A percentile compares a stretch with the other conserved stretches of the same genome.
Conservation (phyloP, 2,113 vertebrate genomes). For the Oenanthe melanoleuca region DNA sequence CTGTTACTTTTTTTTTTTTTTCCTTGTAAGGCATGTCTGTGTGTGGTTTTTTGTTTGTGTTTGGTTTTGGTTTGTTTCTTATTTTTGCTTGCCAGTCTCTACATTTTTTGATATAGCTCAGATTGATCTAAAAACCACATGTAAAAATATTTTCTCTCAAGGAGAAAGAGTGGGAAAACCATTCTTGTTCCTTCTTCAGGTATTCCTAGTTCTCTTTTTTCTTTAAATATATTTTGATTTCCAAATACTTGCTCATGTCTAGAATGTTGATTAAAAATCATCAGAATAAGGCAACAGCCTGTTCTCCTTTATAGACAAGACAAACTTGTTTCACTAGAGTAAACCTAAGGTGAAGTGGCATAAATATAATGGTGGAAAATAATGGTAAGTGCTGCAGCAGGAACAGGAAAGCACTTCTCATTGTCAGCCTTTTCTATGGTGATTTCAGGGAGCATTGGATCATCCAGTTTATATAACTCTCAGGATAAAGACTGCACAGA, state of each 20-base stretch:
- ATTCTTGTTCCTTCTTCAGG: not conserved
- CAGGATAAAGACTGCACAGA: not conserved
- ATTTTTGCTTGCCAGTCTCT: not conserved
- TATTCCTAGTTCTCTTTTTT: not conserved
- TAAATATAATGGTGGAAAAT: not conserved
- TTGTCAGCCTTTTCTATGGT: not conserved
- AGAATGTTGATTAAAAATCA: not conserved
- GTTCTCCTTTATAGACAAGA: not conserved
- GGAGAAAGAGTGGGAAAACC: not conserved
- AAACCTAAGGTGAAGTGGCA: not conserved
- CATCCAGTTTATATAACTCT: not conserved
- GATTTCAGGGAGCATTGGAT: not conserved
- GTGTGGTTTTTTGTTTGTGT: not conserved
- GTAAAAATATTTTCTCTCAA: not conserved
- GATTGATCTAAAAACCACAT: fast-evolving
- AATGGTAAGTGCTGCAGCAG: not conserved
- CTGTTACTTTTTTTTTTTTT: not conserved
- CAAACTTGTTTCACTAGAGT: not conserved
- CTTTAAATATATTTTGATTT: not conserved
- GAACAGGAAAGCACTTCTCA: not conserved
- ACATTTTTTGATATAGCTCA: not conserved
- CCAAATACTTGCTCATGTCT: not conserved
- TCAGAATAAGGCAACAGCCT: not conserved
- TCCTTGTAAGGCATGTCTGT: not conserved
- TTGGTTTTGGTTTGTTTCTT: not conserved